phyloP scores from a whole-genome alignment of 2,888 invertebrate genomes.

The Agrotis segetum region DNA sequence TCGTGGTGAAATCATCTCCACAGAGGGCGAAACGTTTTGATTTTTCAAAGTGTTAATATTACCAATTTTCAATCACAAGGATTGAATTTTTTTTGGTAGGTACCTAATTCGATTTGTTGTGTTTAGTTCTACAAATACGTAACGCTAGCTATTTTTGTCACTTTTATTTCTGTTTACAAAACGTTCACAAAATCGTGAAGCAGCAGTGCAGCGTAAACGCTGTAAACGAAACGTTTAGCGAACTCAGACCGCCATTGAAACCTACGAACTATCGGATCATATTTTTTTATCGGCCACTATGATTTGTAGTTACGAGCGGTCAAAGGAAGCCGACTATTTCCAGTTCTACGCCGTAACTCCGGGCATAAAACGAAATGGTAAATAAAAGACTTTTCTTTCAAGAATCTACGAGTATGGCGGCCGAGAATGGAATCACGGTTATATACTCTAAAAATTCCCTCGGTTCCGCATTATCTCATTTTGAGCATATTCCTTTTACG shows the following conservation, averaged over 20 bases:
- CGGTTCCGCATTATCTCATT: neutral
- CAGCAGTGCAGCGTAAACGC: neutral
- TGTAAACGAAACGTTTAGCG: slow-evolving; percentile 5
- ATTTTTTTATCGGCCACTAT: slow-evolving; percentile 32
- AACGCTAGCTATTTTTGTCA: neutral
- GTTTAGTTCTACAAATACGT: neutral
- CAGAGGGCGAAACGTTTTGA: too few relatives aligned
- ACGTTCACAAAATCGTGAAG: neutral
- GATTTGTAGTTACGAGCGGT: slow-evolving; percentile 32
- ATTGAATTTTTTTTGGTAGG: too few relatives aligned
- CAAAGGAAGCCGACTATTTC: slow-evolving; percentile 17
- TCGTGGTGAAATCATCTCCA: too few relatives aligned
- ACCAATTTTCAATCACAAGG: too few relatives aligned
- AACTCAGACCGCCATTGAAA: slow-evolving; percentile 1
- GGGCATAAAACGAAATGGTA: slow-evolving; percentile 24
- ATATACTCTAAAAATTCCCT: neutral
- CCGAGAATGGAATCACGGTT: neutral
- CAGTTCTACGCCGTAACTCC: slow-evolving; percentile 13
- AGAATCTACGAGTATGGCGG: neutral
- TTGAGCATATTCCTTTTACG: too few relatives aligned
- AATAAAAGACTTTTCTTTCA: slow-evolving; percentile 17
- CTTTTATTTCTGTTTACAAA: too few relatives aligned
- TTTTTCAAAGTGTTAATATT: too few relatives aligned
- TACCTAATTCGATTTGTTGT: too few relatives aligned
- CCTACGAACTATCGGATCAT: slow-evolving; percentile 9